Evolutionary conservation across 2,888 invertebrate species (phyloP).

Genomic region (Troides aeacus): DNA sequence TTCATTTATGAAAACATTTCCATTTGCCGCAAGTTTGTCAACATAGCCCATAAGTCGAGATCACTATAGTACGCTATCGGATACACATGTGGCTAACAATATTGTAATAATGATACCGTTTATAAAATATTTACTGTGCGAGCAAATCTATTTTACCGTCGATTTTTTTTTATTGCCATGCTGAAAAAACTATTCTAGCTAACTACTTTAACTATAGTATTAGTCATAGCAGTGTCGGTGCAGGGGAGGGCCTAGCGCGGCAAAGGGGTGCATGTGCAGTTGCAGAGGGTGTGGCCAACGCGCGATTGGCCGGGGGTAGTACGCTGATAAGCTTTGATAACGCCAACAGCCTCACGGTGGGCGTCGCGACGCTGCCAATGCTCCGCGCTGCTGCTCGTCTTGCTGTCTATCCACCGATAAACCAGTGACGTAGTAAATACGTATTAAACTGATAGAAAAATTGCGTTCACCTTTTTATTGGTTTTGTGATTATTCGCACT

Average conservation of each 20-base stretch:
- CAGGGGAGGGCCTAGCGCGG: slow-evolving; percentile 28
- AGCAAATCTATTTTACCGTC: not conserved
- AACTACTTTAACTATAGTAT: not conserved
- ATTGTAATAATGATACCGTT: not conserved
- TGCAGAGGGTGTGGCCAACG: slow-evolving; percentile 46
- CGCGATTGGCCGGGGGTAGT: slow-evolving; percentile 46
- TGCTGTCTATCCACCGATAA: not conserved
- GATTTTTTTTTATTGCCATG: not conserved
- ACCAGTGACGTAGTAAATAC: not conserved
- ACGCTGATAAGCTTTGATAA: slow-evolving; percentile 33
- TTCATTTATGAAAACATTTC: no score
- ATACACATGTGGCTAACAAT: no score
- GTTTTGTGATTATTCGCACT: no score
- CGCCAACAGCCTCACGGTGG: slow-evolving; percentile 23
- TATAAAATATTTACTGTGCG: not conserved
- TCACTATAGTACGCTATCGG: no score
- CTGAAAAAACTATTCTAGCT: not conserved
- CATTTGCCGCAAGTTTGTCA: no score
- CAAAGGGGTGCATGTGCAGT: slow-evolving; percentile 33
- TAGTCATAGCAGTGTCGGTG: not conserved
- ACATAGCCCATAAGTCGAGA: no score
- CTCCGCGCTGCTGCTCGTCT: not conserved
- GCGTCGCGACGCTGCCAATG: slow-evolving; percentile 9
- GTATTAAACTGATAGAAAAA: not conserved
- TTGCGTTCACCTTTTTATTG: not conserved